Evolutionary conservation across 2,888 invertebrate genomes (phyloP).

Genomic region (Drosophila bunnanda): DNA sequence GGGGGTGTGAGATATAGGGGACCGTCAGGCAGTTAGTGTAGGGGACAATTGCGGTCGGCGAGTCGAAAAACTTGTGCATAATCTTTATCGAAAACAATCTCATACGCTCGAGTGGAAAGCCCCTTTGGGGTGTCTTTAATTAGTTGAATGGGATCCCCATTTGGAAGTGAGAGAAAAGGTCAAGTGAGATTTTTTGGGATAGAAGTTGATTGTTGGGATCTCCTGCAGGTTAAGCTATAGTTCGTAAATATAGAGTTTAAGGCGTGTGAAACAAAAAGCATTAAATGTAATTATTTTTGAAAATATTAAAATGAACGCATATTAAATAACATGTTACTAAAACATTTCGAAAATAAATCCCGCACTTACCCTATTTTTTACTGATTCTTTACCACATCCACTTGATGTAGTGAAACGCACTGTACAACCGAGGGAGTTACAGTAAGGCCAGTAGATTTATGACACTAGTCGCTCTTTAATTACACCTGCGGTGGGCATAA

Average conservation of each 20-base stretch:
- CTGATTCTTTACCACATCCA: background rate
- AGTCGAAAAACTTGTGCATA: slow-evolving; percentile 66
- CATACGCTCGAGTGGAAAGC: slow-evolving; percentile 26
- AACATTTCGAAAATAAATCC: background rate
- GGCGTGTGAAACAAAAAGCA: too few species aligned
- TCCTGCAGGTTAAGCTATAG: background rate
- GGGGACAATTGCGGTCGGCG: slow-evolving; percentile 44
- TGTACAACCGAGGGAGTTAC: slow-evolving; percentile 37
- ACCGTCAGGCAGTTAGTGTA: slow-evolving; percentile 1
- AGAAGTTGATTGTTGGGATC: background rate
- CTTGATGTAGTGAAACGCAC: background rate
- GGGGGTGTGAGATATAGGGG: slow-evolving; percentile 1
- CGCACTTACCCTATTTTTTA: background rate
- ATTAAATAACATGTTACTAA: background rate
- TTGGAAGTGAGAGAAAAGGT: background rate
- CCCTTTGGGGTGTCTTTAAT: slow-evolving; percentile 56
- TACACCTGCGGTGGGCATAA: slow-evolving; percentile 68
- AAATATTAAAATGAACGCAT: background rate
- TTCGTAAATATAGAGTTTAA: background rate
- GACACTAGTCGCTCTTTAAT: slow-evolving; percentile 72
- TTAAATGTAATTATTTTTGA: background rate
- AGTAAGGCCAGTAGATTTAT: slow-evolving; percentile 62
- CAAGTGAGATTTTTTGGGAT: background rate
- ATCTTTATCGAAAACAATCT: slow-evolving; percentile 75
- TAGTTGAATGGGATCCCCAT: slow-evolving; percentile 41